These are phyloP conservation scores for Styela clava DNA, from an alignment of 23 tunicate genomes.

Conservation along the genomic window DNA sequence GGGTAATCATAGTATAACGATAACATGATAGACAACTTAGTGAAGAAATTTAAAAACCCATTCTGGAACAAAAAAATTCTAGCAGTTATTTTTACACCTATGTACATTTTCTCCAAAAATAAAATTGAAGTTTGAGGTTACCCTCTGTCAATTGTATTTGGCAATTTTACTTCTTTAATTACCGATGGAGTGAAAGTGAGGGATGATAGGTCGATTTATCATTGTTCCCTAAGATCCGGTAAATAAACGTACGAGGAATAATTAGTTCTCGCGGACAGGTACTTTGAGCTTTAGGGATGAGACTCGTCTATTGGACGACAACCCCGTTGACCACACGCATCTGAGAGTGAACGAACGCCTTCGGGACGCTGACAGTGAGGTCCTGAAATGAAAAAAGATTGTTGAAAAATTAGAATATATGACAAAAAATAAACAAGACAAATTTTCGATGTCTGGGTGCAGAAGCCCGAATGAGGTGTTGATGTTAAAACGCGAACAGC, in stretches of 20 bases:
- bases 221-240: conserved; percentile 11
- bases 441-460: neutral
- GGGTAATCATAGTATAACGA: no score
- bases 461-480: neutral
- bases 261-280: conserved; percentile 1
- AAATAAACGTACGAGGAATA: conserved; percentile 18
- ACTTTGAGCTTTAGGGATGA: conserved; percentile 28
- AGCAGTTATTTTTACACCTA: no score
- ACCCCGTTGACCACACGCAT: conserved; percentile 82
- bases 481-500: neutral
- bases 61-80: no score
- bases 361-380: conserved; percentile 71
- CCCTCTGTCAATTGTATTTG: neutral
- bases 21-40: no score
- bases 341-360: conserved; percentile 67
- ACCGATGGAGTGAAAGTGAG: conserved; percentile 1
- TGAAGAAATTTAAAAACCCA: no score
- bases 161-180: neutral
- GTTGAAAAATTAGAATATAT: neutral
- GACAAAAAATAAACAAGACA: conserved; percentile 10
- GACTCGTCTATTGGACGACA: conserved; percentile 57
- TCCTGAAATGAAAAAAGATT: conserved; percentile 39
- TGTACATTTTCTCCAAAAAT: no score
- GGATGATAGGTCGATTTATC: conserved; percentile 12
- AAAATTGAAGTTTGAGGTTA: neutral